Percentiles rank a stretch among this genome's conserved stretches.
These are phyloP conservation scores for Trididemnum clinides DNA, from an alignment of 23 tunicate species.

Conservation along the genomic window DNA sequence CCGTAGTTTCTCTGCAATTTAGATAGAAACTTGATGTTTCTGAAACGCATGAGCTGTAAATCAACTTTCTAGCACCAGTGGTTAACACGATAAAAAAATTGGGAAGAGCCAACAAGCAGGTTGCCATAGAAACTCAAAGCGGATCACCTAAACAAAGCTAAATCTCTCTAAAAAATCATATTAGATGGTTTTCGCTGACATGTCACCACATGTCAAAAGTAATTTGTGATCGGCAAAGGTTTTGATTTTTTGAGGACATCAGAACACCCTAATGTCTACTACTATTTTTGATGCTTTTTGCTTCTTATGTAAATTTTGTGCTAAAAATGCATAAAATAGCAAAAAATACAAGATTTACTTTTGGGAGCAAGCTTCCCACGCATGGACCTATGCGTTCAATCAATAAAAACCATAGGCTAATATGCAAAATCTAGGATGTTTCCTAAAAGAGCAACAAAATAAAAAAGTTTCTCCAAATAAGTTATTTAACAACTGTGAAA, in stretches of 20 bases:
- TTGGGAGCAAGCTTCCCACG: too few relatives aligned
- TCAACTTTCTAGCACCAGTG: constrained; percentile 7
- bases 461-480: too few relatives aligned
- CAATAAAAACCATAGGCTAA: too few relatives aligned
- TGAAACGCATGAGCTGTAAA: background rate
- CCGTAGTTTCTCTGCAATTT: constrained; percentile 5
- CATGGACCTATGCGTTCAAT: too few relatives aligned
- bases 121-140: background rate
- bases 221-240: background rate
- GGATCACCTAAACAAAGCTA: background rate
- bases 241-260: background rate
- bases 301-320: too few relatives aligned
- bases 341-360: too few relatives aligned
- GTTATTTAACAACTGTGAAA: too few relatives aligned
- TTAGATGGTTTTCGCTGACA: background rate
- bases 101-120: background rate
- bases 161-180: background rate
- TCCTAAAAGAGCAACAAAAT: too few relatives aligned
- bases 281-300: too few relatives aligned
- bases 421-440: too few relatives aligned
- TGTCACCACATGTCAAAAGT: background rate
- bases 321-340: too few relatives aligned
- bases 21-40: constrained; percentile 16
- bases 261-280: too few relatives aligned
- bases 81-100: background rate